phyloP scores from a whole-genome alignment of 1,140 invertebrate species.

The Drosophila nigrodunni region DNA sequence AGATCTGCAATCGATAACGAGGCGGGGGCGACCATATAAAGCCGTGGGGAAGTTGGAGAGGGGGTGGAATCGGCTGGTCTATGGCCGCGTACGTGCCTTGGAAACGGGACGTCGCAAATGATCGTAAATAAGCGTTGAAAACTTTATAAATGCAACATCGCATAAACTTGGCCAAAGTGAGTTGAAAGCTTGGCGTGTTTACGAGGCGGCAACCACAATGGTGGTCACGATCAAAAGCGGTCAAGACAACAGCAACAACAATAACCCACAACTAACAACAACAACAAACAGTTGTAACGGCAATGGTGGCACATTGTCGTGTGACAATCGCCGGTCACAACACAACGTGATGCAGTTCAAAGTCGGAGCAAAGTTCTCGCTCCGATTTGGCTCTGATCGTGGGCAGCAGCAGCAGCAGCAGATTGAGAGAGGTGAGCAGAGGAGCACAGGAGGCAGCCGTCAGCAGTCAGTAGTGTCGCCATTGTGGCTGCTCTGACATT shows the following conservation, averaged over 20 bases:
- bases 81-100: slow-evolving; percentile 40
- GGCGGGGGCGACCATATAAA: slow-evolving; percentile 25
- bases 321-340: slow-evolving; percentile 68
- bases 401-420: slow-evolving; percentile 34
- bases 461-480: slow-evolving; percentile 44
- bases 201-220: slow-evolving; percentile 80
- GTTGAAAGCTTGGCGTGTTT: slow-evolving; percentile 64
- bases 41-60: not conserved
- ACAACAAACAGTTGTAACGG: slow-evolving; percentile 29
- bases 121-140: slow-evolving; percentile 81
- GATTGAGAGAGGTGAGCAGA: not conserved
- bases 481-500: slow-evolving; percentile 69
- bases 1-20: slow-evolving; percentile 43
- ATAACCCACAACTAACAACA: slow-evolving; percentile 15
- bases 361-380: slow-evolving; percentile 26
- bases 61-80: slow-evolving; percentile 9
- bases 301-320: slow-evolving; percentile 62
- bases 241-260: slow-evolving; percentile 46
- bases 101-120: slow-evolving; percentile 46
- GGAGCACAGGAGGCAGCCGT: slow-evolving; percentile 1
- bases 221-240: slow-evolving; percentile 82
- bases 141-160: slow-evolving; percentile 76
- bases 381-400: slow-evolving; percentile 46
- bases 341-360: slow-evolving; percentile 26
- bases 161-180: slow-evolving; percentile 71